phyloP scores from a whole-genome alignment of 2,888 invertebrate genomes.

The Ornithoptera alexandrae region DNA sequence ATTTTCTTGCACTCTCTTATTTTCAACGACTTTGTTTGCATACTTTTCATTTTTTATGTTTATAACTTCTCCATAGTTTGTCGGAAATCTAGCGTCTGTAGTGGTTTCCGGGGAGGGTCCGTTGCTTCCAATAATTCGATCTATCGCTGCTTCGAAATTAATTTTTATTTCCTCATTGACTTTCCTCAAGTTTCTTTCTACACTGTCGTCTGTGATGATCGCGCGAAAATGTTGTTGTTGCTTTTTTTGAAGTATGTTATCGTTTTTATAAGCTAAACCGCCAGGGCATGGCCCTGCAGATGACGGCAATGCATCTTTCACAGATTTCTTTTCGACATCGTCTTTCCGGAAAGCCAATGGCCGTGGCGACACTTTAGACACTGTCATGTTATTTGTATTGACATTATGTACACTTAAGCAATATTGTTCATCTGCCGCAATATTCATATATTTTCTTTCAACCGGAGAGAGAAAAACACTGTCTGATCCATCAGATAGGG shows the following conservation, averaged over 20 bases:
- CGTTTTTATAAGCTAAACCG: slow-evolving; percentile 37
- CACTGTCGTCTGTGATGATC: slow-evolving; percentile 40
- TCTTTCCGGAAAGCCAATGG: slow-evolving; percentile 27
- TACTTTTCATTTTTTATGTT: too few species aligned
- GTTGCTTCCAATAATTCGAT: slow-evolving; percentile 56
- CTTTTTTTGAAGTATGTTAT: slow-evolving; percentile 37
- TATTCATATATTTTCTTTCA: slow-evolving; percentile 49
- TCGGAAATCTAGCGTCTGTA: too few species aligned
- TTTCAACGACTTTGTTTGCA: too few species aligned
- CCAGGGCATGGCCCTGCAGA: slow-evolving; percentile 57
- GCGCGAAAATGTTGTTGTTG: slow-evolving; percentile 29
- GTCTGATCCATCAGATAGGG: slow-evolving; percentile 63
- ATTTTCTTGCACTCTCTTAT: slow-evolving; percentile 1
- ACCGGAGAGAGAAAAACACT: slow-evolving; percentile 55
- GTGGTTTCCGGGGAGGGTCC: slow-evolving; percentile 25
- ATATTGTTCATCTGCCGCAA: slow-evolving; percentile 34
- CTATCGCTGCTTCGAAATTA: slow-evolving; percentile 65
- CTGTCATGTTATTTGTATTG: background rate
- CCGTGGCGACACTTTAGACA: slow-evolving; percentile 27
- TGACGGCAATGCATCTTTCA: slow-evolving; percentile 59
- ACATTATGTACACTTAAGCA: slow-evolving; percentile 1
- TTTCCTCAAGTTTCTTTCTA: slow-evolving; percentile 60
- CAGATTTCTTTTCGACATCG: slow-evolving; percentile 41
- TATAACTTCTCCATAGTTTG: too few species aligned
- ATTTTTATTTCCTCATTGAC: slow-evolving; percentile 62